Percentiles rank a stretch among this genome's conserved stretches.
phyloP scores from a whole-genome alignment of 2,113 vertebrate species.

The Mormyrus iriodes region DNA sequence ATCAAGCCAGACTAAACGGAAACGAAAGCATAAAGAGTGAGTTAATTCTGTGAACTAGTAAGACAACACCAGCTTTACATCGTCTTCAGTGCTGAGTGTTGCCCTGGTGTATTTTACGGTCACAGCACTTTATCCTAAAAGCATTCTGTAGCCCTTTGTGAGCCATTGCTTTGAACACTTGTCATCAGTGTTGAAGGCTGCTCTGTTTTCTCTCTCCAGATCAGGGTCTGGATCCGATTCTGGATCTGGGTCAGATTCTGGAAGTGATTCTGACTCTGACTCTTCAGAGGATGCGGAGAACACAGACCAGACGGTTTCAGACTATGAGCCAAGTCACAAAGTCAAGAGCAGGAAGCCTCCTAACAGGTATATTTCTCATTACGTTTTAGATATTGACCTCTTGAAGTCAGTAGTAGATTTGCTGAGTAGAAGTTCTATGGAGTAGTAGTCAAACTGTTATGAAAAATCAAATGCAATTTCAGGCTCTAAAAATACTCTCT shows the following conservation, averaged over 20 bases:
- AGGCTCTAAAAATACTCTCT: not conserved
- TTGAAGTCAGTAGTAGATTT: not conserved
- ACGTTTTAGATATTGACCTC: not conserved
- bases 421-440: not conserved
- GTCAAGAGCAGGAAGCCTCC: constrained; percentile 88
- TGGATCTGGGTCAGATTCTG: constrained; percentile 64
- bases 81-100: not conserved
- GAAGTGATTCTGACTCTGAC: constrained; percentile 73
- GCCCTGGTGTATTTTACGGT: not conserved
- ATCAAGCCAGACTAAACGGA: constrained; percentile 65
- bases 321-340: constrained; percentile 94
- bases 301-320: constrained; percentile 90
- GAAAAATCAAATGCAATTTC: not conserved
- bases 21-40: constrained; percentile 80
- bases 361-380: constrained; percentile 66
- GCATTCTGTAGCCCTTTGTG: not conserved
- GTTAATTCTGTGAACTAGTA: constrained; percentile 24
- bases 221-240: constrained; percentile 49
- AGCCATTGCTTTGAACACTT: not conserved
- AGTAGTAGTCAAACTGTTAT: not conserved
- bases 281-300: constrained; percentile 72
- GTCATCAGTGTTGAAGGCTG: not conserved
- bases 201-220: not conserved
- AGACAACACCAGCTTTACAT: not conserved
- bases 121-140: not conserved